Evolutionary conservation across 2,888 invertebrate genomes (phyloP).

Genomic region (Chirona hameri): DNA sequence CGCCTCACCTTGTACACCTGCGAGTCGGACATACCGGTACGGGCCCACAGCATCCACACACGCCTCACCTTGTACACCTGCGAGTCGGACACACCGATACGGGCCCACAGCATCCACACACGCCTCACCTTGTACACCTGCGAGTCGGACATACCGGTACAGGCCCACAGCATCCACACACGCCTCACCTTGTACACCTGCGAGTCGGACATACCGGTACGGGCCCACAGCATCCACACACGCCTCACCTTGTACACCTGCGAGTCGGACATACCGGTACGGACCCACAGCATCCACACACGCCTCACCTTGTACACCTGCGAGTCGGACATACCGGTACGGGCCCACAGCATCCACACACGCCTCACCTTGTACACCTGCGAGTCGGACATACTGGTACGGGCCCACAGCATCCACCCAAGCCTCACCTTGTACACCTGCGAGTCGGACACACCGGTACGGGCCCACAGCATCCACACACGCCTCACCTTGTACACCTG

Average conservation of each 20-base stretch:
- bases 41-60: too few species aligned
- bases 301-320: conserved; percentile 78
- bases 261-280: conserved; percentile 88
- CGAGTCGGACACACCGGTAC: conserved; percentile 88
- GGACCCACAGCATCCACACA: too few species aligned
- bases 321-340: conserved; percentile 88
- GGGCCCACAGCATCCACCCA: too few species aligned
- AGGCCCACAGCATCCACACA: too few species aligned
- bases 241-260: conserved; percentile 78
- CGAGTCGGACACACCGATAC: conserved; percentile 88
- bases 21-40: conserved; percentile 88
- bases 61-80: conserved; percentile 78
- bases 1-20: conserved; percentile 78
- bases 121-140: conserved; percentile 78
- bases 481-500: conserved; percentile 78
- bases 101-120: too few species aligned
- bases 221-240: too few species aligned
- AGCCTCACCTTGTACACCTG: conserved; percentile 78
- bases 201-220: conserved; percentile 88
- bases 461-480: too few species aligned
- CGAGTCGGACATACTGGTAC: conserved; percentile 88
- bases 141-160: conserved; percentile 88
- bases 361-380: conserved; percentile 78
- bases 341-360: too few species aligned
- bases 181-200: conserved; percentile 78